phyloP scores from a whole-genome alignment of 64 coral and sea anemone species.

The Acropora yongei region DNA sequence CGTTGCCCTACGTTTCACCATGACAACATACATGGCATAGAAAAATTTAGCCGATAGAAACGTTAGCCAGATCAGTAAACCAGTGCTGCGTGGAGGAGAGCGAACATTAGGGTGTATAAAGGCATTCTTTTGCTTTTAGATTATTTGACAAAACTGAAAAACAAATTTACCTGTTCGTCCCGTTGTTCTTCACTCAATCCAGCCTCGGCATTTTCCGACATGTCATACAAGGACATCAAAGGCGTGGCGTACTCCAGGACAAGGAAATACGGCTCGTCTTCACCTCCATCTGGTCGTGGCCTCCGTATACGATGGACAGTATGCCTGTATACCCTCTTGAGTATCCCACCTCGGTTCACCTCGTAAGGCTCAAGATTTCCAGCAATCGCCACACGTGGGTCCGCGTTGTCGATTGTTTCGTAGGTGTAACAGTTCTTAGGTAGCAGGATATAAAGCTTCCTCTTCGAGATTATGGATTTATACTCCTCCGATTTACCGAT shows the following conservation, averaged over 20 bases:
- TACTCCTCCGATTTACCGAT: slow-evolving; percentile 32
- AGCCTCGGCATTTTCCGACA: slow-evolving; percentile 71
- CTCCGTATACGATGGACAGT: slow-evolving; percentile 59
- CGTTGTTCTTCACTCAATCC: slow-evolving; percentile 52
- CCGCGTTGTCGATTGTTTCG: slow-evolving; percentile 38
- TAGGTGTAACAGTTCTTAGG: slow-evolving; percentile 61
- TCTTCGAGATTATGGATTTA: slow-evolving; percentile 32
- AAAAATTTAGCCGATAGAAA: no score
- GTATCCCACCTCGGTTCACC: slow-evolving; percentile 53
- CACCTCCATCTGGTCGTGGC: neutral
- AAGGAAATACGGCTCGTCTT: slow-evolving; percentile 16
- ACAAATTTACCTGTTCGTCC: slow-evolving; percentile 31
- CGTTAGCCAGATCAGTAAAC: no score
- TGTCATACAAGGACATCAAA: slow-evolving; percentile 78
- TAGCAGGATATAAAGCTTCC: slow-evolving; percentile 75
- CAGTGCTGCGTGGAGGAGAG: no score
- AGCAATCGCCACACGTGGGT: slow-evolving; percentile 14
- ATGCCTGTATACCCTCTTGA: slow-evolving; percentile 54
- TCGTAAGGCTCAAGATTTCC: slow-evolving; percentile 25
- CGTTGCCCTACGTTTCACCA: no score
- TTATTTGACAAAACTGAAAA: neutral
- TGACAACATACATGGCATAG: no score
- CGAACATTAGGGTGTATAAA: no score
- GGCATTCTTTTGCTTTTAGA: no score
- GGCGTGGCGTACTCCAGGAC: slow-evolving; percentile 82